A percentile compares a stretch with the other conserved stretches of the same genome.
These are phyloP conservation scores for Arctocebus calabarensis DNA, from an alignment of 2,797 vertebrate species.

Conservation along the genomic window DNA sequence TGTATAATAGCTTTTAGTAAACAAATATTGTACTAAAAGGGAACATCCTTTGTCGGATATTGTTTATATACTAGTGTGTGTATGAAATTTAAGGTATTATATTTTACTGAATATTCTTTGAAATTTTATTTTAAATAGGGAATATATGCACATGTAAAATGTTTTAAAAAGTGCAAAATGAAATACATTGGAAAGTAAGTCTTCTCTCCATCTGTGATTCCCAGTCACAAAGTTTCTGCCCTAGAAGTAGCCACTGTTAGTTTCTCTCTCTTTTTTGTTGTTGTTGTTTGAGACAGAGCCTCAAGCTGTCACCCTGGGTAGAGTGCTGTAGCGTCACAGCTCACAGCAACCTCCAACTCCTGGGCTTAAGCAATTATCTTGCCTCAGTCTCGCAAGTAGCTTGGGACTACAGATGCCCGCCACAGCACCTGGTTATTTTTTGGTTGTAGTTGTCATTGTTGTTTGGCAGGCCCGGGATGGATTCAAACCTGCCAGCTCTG, in stretches of 20 bases:
- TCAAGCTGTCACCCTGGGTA: too few relatives aligned
- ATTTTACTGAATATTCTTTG: not conserved
- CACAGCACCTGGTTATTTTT: too few relatives aligned
- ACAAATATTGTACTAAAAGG: not conserved
- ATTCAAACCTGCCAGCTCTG: too few relatives aligned
- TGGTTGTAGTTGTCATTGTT: too few relatives aligned
- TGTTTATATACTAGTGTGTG: not conserved
- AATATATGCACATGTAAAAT: not conserved
- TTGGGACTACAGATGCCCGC: too few relatives aligned
- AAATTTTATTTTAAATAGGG: not conserved
- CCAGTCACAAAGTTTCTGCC: not conserved
- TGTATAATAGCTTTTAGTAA: not conserved
- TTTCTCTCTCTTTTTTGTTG: too few relatives aligned
- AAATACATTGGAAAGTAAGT: not conserved
- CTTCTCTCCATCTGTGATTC: not conserved
- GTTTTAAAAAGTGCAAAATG: conserved; percentile 8
- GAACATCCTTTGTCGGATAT: not conserved
- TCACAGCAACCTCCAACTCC: too few relatives aligned
- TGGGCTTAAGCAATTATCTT: too few relatives aligned
- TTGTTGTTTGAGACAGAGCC: too few relatives aligned
- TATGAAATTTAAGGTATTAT: conserved; percentile 6
- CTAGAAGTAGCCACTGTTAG: not conserved
- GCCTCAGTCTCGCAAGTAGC: too few relatives aligned
- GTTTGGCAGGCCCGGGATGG: too few relatives aligned
- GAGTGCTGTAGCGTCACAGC: too few relatives aligned